Evolutionary conservation across 2,888 invertebrate genomes (phyloP).

Genomic region (Eudiplozoon nipponicum): DNA sequence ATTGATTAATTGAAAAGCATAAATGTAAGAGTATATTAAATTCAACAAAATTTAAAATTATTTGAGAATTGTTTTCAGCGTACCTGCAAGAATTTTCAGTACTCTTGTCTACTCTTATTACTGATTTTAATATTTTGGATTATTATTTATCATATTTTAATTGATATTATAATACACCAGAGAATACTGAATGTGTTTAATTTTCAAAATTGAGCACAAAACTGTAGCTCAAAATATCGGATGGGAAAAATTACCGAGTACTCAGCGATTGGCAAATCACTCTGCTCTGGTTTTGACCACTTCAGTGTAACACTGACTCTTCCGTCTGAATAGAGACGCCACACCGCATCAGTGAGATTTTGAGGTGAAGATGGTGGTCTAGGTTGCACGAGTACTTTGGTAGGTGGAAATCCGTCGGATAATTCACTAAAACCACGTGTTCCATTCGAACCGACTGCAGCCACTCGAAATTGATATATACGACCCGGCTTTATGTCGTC

Average conservation of each 20-base stretch:
- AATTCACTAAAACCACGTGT: constrained; percentile 23
- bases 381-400: constrained; percentile 19
- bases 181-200: too few species aligned
- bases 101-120: too few species aligned
- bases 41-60: too few species aligned
- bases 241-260: constrained; percentile 21
- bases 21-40: too few species aligned
- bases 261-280: constrained; percentile 21
- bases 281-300: constrained; percentile 21
- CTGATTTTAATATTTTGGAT: too few species aligned
- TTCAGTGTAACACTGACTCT: constrained; percentile 21
- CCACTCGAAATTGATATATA: constrained; percentile 24
- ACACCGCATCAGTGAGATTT: constrained; percentile 21
- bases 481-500: constrained; percentile 19
- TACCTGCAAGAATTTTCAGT: too few species aligned
- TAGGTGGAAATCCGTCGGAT: constrained; percentile 20
- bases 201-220: too few species aligned
- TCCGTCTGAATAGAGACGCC: constrained; percentile 19
- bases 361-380: constrained; percentile 21
- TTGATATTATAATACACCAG: too few species aligned
- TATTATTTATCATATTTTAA: too few species aligned
- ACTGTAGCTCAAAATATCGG: too few species aligned
- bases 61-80: too few species aligned
- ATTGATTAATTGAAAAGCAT: too few species aligned
- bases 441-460: constrained; percentile 22